phyloP scores from a whole-genome alignment of 2,797 vertebrate genomes.

The Sylvia borin region DNA sequence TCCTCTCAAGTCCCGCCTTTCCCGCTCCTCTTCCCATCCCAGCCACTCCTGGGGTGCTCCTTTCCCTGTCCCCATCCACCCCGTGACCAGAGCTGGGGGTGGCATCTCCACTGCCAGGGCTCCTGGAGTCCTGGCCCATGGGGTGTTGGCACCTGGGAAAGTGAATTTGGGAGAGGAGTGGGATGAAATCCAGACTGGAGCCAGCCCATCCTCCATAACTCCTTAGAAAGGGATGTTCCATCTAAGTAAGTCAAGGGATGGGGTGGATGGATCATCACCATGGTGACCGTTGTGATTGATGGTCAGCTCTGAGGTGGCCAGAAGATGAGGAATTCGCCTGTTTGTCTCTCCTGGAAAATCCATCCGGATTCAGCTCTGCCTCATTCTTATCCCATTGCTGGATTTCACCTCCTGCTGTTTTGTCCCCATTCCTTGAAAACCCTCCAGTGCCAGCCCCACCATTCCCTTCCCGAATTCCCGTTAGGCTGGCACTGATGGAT shows the following conservation, averaged over 20 bases:
- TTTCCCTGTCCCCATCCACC: background rate
- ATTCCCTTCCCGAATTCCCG: background rate
- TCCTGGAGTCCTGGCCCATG: background rate
- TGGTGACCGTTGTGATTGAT: background rate
- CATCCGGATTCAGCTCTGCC: background rate
- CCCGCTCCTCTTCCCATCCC: background rate
- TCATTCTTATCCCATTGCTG: rapidly evolving
- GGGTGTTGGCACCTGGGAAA: background rate
- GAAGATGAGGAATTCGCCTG: background rate
- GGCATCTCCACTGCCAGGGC: background rate
- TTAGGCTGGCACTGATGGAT: background rate
- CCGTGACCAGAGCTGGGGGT: rapidly evolving
- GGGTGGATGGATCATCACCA: too few relatives aligned
- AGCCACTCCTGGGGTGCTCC: background rate
- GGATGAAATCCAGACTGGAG: background rate
- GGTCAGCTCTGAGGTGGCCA: background rate
- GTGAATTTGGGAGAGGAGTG: background rate
- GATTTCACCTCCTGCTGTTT: background rate
- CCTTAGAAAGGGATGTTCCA: background rate
- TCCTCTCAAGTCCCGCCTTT: background rate
- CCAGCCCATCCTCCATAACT: rapidly evolving
- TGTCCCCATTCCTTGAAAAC: background rate
- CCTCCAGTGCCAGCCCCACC: background rate
- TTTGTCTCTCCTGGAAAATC: background rate
- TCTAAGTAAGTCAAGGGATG: background rate